Base-by-base conservation (phyloP, 2,113 vertebrate genomes). In the Cebidichthys violaceus region DNA sequence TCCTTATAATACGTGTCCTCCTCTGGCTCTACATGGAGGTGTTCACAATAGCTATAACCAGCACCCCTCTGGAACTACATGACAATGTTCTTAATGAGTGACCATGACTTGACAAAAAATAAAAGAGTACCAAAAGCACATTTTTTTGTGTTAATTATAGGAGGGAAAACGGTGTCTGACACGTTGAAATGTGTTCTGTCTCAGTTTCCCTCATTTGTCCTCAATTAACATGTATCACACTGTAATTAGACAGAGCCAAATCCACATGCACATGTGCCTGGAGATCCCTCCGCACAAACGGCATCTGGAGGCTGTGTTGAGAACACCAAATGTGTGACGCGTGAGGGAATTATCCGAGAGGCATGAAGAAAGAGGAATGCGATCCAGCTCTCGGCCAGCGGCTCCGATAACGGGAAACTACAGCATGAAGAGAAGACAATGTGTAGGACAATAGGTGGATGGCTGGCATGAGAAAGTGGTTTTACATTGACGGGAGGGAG, bases 261-360 rank as follows among this genome's bases (percentile, higher is more conserved):
- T 64, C 45, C 57, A 70, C 57, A 79, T 57, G 57, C 33, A 79
- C 45, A 79, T 57, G 57, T n/a, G 10, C 62, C 62, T 50, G 39
- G 31, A 17, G 37, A 35, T 35, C 3, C 39, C 37, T 13, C 27
- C 20, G 9, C 22, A 31, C 62, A 62, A 54, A 65, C 47, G 43
- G n/a, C 22, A 3, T 24, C 17, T 39, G 45, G 45, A 54, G 37
- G 57, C 24, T 47, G 45, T 6, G 45, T 5, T 47, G 45, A 47
- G 15, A 47, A 47, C 45, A 17, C 45, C 45, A 47, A 47, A 47
- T 22, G 17, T 22, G 22, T 65, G 57, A 52, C 24, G 52, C n/a
- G 9, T 37, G 43, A 35, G 33, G 50, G 67, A 37, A 37, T 55
- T 37, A 37, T 75, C 22, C 14, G 17, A 62, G 35, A 41, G 52